These are phyloP conservation scores for Anhinga rufa DNA, from an alignment of 2,113 vertebrate species.

Conservation along the genomic window DNA sequence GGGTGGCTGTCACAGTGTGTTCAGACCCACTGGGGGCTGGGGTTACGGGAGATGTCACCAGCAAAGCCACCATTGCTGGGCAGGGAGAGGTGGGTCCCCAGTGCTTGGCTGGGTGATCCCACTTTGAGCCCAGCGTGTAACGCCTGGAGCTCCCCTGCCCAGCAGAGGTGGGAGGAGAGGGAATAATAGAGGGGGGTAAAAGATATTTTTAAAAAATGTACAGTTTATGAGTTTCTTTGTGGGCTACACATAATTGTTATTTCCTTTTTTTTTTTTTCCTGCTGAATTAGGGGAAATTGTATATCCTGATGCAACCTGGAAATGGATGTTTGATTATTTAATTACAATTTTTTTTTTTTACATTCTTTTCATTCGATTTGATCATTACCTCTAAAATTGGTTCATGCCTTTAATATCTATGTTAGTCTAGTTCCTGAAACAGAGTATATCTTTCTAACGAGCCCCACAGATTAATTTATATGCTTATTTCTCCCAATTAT, in stretches of 20 bases:
- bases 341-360: background rate
- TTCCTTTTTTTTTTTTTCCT: background rate
- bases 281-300: background rate
- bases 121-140: fast-evolving
- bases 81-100: background rate
- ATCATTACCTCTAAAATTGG: background rate
- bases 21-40: too few relatives aligned
- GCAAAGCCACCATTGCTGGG: background rate
- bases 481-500: background rate
- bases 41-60: background rate
- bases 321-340: background rate
- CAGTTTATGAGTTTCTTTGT: background rate
- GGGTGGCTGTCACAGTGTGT: background rate
- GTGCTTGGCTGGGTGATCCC: background rate
- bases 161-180: fast-evolving
- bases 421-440: background rate
- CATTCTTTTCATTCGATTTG: background rate
- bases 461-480: background rate
- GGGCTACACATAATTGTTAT: background rate
- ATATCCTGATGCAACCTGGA: background rate
- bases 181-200: background rate
- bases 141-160: background rate
- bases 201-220: background rate
- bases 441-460: background rate
- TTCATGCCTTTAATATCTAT: background rate